Evolutionary conservation across 1,140 invertebrate species (phyloP), one percentile per base, ranked within the genome.

Genomic region (Ceratosolen solmsi): DNA sequence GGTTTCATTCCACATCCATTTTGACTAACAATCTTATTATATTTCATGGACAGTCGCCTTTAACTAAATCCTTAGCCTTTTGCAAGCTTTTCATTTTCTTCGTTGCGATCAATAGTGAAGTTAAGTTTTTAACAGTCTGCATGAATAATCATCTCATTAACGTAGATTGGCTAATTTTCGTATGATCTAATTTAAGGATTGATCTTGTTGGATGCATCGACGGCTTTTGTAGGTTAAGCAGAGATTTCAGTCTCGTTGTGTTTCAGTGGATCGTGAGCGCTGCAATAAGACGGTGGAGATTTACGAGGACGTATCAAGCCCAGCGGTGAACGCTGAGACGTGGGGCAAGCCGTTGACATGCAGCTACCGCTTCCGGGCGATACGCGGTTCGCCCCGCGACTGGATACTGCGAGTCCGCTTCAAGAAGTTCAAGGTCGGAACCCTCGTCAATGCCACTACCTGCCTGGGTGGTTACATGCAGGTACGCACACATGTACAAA

Each of bases 221-320:
- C n/a, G 22, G 0, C 22, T 22, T n/a, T 60, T 25, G 8, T 20
- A 25, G n/a, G 54, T 41, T 27, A 58, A 75, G 30, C 2, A 74
- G n/a, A 74, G 72, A 51, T 56, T 22, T 36, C 4, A 46, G 22
- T n/a, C 13, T 1, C 3, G 33, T 68, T 68, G 17, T 38, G 41
- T 73, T 77, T 22, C 89, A 94, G 93, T 92, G 88, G 95, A 95
- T 85, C 92, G 94, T 84, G 96, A 96, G 89, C 95, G 96, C 85
- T 98, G 97, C 91, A 98, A 97, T 91, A 97, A 97, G 89, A 98
- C 96, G 1, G 96, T 98, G 71, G 97, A 97, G 86, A 96, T 97
- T 78, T 97, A 97, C 90, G 96, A 97, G 87, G 96, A 97, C 89
- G 96, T 98, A 8, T 94, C 95, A 15, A 96, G 95, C 80, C 97